Conservation (phyloP, 2,888 invertebrate species). For the Chironomus tentans region DNA sequence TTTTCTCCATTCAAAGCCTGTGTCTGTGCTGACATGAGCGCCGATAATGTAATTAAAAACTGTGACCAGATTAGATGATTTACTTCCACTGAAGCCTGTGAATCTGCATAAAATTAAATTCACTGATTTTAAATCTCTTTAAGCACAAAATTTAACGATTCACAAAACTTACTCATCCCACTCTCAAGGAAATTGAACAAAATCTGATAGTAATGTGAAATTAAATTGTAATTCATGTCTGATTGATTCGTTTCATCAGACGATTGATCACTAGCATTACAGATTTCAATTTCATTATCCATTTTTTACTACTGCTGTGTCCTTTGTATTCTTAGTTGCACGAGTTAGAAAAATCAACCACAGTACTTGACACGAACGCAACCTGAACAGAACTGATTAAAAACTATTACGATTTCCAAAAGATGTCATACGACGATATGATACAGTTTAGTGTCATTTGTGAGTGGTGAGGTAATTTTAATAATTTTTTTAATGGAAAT, state of each 20-base stretch:
- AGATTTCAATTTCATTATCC: conserved; percentile 10
- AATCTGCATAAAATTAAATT: neutral
- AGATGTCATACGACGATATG: conserved; percentile 16
- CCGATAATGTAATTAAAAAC: conserved; percentile 3
- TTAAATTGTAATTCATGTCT: neutral
- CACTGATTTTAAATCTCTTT: neutral
- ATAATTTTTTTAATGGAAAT: conserved; percentile 12
- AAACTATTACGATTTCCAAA: conserved; percentile 12
- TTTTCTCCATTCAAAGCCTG: neutral
- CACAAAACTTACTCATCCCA: neutral
- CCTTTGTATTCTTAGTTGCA: neutral
- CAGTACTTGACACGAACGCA: neutral
- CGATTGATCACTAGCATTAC: neutral
- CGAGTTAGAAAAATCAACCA: neutral
- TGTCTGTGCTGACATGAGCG: neutral
- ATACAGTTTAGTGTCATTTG: neutral
- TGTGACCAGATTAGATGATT: conserved; percentile 13
- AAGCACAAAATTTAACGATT: neutral
- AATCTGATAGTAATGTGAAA: conserved; percentile 15
- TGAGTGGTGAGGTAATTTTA: conserved; percentile 20
- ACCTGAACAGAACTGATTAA: conserved; percentile 19
- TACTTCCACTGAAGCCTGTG: neutral
- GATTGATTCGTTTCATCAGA: neutral
- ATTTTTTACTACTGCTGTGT: conserved; percentile 3
- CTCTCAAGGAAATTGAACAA: neutral